Evolutionary conservation across 1,140 invertebrate species (phyloP), one percentile per base, ranked within the genome.

Genomic region (Drosophila nigrodunni): DNA sequence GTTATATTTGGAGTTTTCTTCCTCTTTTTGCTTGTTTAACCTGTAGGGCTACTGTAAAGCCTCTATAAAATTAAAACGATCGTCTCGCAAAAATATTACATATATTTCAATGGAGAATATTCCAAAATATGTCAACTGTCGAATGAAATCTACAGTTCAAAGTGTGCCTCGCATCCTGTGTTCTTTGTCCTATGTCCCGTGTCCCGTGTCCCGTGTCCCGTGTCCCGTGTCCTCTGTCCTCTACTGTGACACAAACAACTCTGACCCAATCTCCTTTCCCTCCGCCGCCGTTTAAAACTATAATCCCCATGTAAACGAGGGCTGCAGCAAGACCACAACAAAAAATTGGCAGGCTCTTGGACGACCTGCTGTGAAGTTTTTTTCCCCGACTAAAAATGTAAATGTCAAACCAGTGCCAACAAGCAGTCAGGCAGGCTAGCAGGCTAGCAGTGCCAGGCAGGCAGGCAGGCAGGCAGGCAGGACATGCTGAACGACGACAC

Each of bases 261-360:
- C 25, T 21, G 73, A 52, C 61, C 62, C 67, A 37, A 47, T 62
- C 77, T 68, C 75, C 25, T 30, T 25, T 30, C 25, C 25, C 25
- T 4, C 25, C 25, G 3, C 25, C 6, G 25, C 25, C 25, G 4
- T 0, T 30, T 30, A 5, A 72, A 83, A 83, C 80, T 81, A 78
- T 78, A 86, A 86, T 80, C 82, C 82, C 21, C 75, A 81, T 86
- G 82, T 86, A 85, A 85, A 82, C 55, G 62, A 65, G 55, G 37
- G 4, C 81, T 78, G 64, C 81, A 80, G 64, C 41, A 80, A 55
- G 59, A 64, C 46, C 39, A 52, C n/a, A 64, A 61, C 49, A 80
- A 80, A 68, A 55, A 74, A 73, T 66, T 74, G 41, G 43, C 60
- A 55, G 59, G 59, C 68, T 62, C 34, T 41, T 64, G 54, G 49